A percentile compares a stretch with the other conserved stretches of the same genome.
Conservation (phyloP, 2,888 invertebrate genomes). For the Oxystoma pomonae region DNA sequence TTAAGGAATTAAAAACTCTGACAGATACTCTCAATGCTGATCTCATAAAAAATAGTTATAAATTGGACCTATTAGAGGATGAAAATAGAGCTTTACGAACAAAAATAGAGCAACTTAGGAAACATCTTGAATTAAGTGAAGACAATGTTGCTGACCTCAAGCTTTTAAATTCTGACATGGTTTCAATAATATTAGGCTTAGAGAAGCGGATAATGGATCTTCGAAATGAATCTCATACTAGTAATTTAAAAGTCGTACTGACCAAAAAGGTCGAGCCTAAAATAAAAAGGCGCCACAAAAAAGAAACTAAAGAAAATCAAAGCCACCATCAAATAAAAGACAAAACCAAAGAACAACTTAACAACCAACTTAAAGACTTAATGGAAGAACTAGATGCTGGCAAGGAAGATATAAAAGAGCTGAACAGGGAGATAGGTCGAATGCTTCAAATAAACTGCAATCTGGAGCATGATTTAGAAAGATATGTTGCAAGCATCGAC, state of each 20-base stretch:
- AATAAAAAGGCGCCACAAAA: not conserved
- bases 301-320: not conserved
- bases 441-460: not conserved
- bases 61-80: not conserved
- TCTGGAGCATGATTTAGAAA: not conserved
- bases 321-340: not conserved
- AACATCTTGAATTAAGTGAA: not conserved
- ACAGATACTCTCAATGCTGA: not conserved
- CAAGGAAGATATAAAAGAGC: not conserved
- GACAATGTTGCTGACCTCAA: not conserved
- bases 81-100: not conserved
- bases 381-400: not conserved
- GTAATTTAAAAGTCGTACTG: not conserved
- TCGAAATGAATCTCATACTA: not conserved
- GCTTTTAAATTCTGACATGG: not conserved
- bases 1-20: not conserved
- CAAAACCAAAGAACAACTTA: not conserved
- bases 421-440: not conserved
- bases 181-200: not conserved
- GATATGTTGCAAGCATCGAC: not conserved
- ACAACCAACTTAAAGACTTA: not conserved
- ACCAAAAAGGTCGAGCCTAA: not conserved
- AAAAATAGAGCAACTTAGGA: not conserved
- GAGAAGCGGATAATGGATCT: not conserved
- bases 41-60: not conserved